Base-by-base conservation (phyloP, 2,888 invertebrate genomes). In the Plagodis dolabraria region DNA sequence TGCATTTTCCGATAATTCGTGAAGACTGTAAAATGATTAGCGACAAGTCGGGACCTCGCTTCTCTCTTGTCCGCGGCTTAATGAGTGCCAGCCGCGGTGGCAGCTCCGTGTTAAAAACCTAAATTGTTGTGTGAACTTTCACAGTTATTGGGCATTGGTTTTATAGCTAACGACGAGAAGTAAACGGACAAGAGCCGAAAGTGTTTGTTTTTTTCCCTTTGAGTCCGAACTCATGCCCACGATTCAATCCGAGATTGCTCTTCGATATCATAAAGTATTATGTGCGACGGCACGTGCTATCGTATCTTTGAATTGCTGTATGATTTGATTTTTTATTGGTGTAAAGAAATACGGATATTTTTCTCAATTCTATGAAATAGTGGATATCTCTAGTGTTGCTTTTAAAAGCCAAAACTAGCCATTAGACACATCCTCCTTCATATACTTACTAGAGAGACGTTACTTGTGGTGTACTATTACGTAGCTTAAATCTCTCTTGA, bases 51-150 rank as follows among this genome's bases (percentile, higher is more conserved):
- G 76, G 72, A 77, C 69, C 74, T 65, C 74, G 73, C 74, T 65
- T 69, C 65, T 67, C 65, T 62, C 71, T 66, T 57, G 66, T 69
- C 69, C 66, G 70, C 64, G 54, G 68, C 71, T 79, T 92, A 91
- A 92, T 90, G 89, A 89, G 87, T 71, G 68, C 69, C 75, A 71
- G 65, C 68, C 76, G 72, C 83, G 75, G 85, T 86, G 85, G 86
- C 88, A 78, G 74, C 70, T 70, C 75, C 72, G 90, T 92, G 92
- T 91, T 90, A 92, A 92, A 91, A 92, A 81, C 72, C 82, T 83
- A 84, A 89, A 92, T 92, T 89, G 86, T 89, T 85, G 87, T 91
- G 92, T 92, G 92, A 92, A 92, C 91, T 92, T 91, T 92, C 92
- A 92, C 92, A 92, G 87, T 80, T 80, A 85, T 89, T 73, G 85